Evolutionary conservation across 2,888 invertebrate species (phyloP), one percentile per base, ranked within the genome.

Genomic region (Athripsodes cinereus): DNA sequence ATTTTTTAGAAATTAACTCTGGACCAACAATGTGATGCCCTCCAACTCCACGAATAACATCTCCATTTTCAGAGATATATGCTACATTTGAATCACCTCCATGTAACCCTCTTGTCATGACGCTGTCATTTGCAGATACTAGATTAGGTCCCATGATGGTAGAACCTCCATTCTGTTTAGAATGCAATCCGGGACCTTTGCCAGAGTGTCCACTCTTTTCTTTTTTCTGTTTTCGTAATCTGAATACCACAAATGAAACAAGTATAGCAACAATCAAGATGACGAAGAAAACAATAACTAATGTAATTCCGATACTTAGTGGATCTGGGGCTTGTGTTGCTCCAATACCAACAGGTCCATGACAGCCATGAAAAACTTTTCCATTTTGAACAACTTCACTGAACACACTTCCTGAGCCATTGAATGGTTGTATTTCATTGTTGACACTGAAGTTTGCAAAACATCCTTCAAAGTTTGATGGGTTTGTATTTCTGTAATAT

Each of bases 201-300:
- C 81, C 83, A 0, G 82, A 79, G 13, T 76, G 72, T 11, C 86
- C 87, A 13, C 83, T 84, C 69, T 94, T 93, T 70, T 93, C 92
- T 72, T 91, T 89, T 70, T 87, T 90, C 70, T 93, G 91, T 55
- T 90, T 88, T 18, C 95, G 83, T 62, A 94, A 80, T 47, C 94
- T 85, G 72, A 95, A 95, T 44, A 95, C 91, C n/a, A 96, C 83
- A 69, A 96, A 96, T 51, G 93, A 94, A 19, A 91, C 90, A 57
- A 92, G 80, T 67, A 95, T 93, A 13, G 93, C 93, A 11, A 95
- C 87, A 53, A 95, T 81, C 13, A 96, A 76, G 60, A 95, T 89
- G 5, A 92, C 88, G 69, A 97, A 96, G 78, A 97, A 96, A 21
- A 93, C 92, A 62, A 96, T 92, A 19, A 96, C 94, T 31, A 96